These are phyloP conservation scores for Phrynocephalus guinanensis DNA, from an alignment of 2,797 vertebrate genomes.

Conservation along the genomic window DNA sequence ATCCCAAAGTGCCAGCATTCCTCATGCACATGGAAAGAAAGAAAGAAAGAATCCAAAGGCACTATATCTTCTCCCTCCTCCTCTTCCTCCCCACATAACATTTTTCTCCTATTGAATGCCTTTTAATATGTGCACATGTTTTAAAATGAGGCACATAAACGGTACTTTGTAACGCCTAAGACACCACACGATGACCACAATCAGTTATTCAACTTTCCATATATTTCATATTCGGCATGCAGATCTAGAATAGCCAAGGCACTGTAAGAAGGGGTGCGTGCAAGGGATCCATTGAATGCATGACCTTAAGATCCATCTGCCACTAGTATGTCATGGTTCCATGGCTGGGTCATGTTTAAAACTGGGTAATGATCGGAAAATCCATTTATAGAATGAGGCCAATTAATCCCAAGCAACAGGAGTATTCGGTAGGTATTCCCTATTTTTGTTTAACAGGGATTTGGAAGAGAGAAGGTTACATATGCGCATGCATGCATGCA, in stretches of 20 bases:
- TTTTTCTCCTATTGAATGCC: conserved; percentile 6
- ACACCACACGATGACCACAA: background rate
- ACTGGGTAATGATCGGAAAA: background rate
- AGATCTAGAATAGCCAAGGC: background rate
- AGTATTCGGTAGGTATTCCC: background rate
- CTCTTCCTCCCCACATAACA: background rate
- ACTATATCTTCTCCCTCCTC: conserved; percentile 19
- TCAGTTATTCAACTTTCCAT: background rate
- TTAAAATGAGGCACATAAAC: background rate
- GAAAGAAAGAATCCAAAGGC: conserved; percentile 53
- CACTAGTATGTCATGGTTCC: background rate
- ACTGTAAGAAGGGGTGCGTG: background rate
- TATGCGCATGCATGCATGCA: no score
- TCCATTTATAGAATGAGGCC: background rate
- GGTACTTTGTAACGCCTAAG: background rate
- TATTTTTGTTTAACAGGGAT: background rate
- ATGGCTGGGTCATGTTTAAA: background rate
- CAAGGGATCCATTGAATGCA: background rate
- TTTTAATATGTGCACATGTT: background rate
- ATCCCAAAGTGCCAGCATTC: conserved; percentile 66
- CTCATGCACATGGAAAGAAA: conserved; percentile 58
- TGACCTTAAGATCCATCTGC: background rate
- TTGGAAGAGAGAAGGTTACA: background rate
- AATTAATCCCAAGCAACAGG: background rate
- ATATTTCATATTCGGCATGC: background rate